Conservation (phyloP, 2,113 vertebrate species). For the Microtus montanus region DNA sequence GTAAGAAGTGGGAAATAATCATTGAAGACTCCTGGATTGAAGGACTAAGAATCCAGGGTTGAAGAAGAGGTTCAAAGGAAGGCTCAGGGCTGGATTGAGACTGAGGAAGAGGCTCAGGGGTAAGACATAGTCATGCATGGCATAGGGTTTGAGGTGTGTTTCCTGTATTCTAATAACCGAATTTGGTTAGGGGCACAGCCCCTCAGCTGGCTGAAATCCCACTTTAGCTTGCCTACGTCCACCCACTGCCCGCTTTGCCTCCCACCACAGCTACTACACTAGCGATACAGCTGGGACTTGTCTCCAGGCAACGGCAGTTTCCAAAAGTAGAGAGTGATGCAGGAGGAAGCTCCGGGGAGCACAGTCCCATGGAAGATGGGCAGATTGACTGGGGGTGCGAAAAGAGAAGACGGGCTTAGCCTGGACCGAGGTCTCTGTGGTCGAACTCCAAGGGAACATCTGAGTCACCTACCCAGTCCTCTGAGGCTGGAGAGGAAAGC, state of each 20-base stretch:
- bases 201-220: background rate
- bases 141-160: background rate
- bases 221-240: too few species aligned
- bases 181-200: background rate
- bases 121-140: background rate
- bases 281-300: constrained; percentile 3
- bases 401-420: background rate
- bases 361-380: background rate
- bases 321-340: background rate
- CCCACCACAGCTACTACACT: background rate
- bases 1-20: background rate
- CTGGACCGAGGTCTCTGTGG: constrained; percentile 39
- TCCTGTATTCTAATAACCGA: background rate
- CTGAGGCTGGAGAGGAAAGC: constrained; percentile 25
- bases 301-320: constrained; percentile 64
- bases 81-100: background rate
- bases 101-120: background rate
- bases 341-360: constrained; percentile 14
- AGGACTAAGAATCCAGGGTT: background rate
- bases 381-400: background rate
- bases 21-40: background rate
- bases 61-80: background rate
- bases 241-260: background rate
- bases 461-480: constrained; percentile 62
- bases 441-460: constrained; percentile 22